These are phyloP conservation scores for Tipula vernalis DNA, from an alignment of 2,888 invertebrate genomes.

Conservation along the genomic window DNA sequence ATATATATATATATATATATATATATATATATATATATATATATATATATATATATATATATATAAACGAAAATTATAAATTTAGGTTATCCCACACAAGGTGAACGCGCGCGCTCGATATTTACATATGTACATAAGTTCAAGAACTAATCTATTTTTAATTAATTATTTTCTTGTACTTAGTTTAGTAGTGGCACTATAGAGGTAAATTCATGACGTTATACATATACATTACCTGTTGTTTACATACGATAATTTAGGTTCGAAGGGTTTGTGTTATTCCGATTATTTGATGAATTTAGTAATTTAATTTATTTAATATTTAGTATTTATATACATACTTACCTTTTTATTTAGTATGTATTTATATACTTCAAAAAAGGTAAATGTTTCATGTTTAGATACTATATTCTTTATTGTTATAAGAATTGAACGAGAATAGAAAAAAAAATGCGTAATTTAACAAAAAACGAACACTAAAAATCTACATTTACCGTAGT, in stretches of 20 bases:
- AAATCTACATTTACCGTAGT: too few relatives aligned
- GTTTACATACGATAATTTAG: not conserved
- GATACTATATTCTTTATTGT: too few relatives aligned
- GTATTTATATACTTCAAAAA: too few relatives aligned
- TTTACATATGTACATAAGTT: not conserved
- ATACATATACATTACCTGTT: not conserved
- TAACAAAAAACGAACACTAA: too few relatives aligned
- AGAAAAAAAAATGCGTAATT: too few relatives aligned
- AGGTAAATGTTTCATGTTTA: too few relatives aligned
- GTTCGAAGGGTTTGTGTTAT: not conserved
- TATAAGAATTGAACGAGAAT: too few relatives aligned
- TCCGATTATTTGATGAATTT: not conserved
- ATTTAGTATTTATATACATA: not conserved
- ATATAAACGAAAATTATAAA: not conserved
- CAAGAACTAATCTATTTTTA: not conserved
- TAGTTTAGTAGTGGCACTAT: not conserved
- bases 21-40: too few relatives aligned
- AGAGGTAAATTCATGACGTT: not conserved
- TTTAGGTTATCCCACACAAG: not conserved
- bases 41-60: too few relatives aligned
- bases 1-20: too few relatives aligned
- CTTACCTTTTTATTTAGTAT: too few relatives aligned
- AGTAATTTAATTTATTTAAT: not conserved
- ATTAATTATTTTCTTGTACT: not conserved
- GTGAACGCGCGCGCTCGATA: not conserved